Evolutionary conservation across 2,888 invertebrate genomes (phyloP).

Genomic region (Drosophila anomelani): DNA sequence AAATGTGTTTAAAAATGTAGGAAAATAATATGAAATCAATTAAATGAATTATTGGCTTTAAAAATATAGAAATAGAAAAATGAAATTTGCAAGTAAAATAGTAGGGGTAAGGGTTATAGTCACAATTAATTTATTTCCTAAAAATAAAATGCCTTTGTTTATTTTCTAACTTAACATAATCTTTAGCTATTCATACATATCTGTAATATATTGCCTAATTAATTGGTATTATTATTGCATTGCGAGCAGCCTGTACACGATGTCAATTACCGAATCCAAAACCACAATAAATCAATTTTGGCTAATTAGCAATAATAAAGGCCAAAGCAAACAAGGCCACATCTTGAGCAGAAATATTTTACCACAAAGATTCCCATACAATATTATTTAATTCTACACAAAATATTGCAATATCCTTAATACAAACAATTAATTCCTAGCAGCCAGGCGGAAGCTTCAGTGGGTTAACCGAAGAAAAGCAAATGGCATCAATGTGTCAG

Average conservation of each 20-base stretch:
- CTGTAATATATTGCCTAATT: background rate
- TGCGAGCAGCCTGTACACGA: background rate
- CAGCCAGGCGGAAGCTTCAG: background rate
- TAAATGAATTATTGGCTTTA: too few relatives aligned
- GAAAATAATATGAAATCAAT: background rate
- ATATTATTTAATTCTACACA: background rate
- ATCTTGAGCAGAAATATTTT: background rate
- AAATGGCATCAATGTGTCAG: conserved; percentile 22
- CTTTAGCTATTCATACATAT: background rate
- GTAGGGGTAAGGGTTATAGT: background rate
- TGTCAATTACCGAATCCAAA: background rate
- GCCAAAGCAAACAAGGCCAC: background rate
- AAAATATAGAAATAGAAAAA: background rate
- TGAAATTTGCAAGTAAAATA: background rate
- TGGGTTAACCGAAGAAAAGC: conserved; percentile 4
- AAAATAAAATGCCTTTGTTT: background rate
- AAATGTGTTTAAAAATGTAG: background rate
- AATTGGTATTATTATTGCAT: background rate
- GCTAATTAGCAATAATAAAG: background rate
- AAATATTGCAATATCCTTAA: background rate
- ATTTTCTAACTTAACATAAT: background rate
- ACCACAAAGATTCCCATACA: background rate
- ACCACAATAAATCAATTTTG: background rate
- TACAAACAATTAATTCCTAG: background rate
- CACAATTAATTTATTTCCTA: background rate